Conservation (phyloP, 2,797 vertebrate genomes). For the Decapterus maruadsi region DNA sequence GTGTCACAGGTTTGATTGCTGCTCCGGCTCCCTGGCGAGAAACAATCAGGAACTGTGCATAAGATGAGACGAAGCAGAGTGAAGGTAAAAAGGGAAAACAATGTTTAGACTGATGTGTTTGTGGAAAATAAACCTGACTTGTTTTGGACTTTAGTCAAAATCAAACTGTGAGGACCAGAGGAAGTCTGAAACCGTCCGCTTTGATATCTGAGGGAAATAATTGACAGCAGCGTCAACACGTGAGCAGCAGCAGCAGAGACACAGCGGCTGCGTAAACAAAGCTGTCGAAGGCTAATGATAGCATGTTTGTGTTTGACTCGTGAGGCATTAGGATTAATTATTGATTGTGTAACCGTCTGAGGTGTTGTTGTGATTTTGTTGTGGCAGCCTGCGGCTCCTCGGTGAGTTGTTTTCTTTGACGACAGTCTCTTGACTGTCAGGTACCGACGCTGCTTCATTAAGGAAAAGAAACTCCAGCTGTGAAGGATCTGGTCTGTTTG, state of each 20-base stretch:
- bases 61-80: no score
- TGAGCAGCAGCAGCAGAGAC: neutral
- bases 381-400: neutral
- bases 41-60: neutral
- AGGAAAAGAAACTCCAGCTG: neutral
- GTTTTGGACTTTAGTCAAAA: no score
- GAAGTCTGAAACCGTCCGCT: no score
- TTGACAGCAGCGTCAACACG: no score
- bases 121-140: no score
- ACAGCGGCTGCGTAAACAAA: neutral
- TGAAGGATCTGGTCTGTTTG: no score
- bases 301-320: neutral
- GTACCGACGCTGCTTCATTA: neutral
- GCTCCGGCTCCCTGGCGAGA: neutral
- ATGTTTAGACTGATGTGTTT: no score
- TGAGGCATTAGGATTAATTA: neutral
- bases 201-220: no score
- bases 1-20: constrained; percentile 9
- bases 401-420: no score
- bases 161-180: no score
- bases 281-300: neutral
- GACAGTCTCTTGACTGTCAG: neutral
- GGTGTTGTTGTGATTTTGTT: neutral
- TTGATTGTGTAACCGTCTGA: neutral
- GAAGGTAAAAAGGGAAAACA: no score